phyloP scores from a whole-genome alignment of 2,113 vertebrate species.

The Alexandromys fortis region DNA sequence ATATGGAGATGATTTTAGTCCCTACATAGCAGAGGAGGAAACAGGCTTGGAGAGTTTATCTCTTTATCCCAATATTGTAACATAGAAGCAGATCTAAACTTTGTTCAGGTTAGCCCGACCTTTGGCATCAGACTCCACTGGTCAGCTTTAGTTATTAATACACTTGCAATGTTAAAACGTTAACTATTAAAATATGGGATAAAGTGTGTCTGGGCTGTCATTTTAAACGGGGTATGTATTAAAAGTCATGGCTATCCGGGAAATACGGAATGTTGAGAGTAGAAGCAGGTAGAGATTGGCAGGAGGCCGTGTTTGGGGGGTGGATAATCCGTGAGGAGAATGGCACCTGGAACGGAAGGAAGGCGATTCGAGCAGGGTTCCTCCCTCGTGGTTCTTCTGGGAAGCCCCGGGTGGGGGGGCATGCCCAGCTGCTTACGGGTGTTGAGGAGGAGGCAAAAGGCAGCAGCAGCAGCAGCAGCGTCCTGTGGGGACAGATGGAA shows the following conservation, averaged over 20 bases:
- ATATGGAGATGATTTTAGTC: not conserved
- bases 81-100: not conserved
- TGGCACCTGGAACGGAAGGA: not conserved
- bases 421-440: slow-evolving; percentile 22
- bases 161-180: slow-evolving; percentile 5
- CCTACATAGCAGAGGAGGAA: not conserved
- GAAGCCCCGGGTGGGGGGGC: not conserved
- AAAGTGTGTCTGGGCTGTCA: not conserved
- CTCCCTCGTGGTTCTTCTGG: slow-evolving; percentile 27
- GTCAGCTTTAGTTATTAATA: not conserved
- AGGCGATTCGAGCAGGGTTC: not conserved
- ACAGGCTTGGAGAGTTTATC: not conserved
- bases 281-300: not conserved
- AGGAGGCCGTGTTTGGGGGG: not conserved
- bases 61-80: not conserved
- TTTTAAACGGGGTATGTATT: not conserved
- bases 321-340: not conserved
- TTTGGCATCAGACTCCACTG: not conserved
- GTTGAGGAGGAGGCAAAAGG: not conserved
- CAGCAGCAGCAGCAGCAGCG: no score
- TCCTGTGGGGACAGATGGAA: slow-evolving; percentile 21
- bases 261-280: not conserved
- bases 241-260: not conserved
- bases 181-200: slow-evolving; percentile 15
- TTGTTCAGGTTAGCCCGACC: not conserved